Percentiles rank a stretch among this genome's conserved stretches.
Conservation (phyloP, 64 coral and sea anemone genomes). For the Pocillopora damicornis region DNA sequence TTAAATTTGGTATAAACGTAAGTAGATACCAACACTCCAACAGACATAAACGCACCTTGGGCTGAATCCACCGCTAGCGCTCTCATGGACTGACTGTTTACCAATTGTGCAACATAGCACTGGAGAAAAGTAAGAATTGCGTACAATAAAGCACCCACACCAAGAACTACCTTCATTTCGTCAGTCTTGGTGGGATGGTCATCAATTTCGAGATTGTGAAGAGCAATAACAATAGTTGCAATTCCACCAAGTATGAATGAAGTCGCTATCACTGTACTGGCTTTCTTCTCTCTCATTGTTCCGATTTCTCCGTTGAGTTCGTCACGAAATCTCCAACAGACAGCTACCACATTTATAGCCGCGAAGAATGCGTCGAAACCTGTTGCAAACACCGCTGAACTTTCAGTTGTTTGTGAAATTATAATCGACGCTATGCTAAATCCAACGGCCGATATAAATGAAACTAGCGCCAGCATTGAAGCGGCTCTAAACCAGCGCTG, state of each 20-base stretch:
- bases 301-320: slow-evolving; percentile 24
- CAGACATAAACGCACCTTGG: slow-evolving; percentile 4
- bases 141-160: background rate
- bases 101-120: background rate
- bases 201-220: slow-evolving; percentile 14
- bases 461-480: background rate
- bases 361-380: slow-evolving; percentile 35
- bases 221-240: slow-evolving; percentile 2
- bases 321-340: slow-evolving; percentile 41
- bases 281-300: slow-evolving; percentile 6
- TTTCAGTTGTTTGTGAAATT: slow-evolving; percentile 24
- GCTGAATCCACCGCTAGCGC: slow-evolving; percentile 18
- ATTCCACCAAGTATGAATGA: slow-evolving; percentile 5
- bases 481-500: slow-evolving; percentile 28
- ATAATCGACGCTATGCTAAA: slow-evolving; percentile 27
- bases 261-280: background rate
- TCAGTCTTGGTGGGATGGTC: slow-evolving; percentile 18
- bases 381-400: slow-evolving; percentile 17
- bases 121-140: background rate
- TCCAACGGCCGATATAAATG: slow-evolving; percentile 11
- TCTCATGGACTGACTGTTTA: slow-evolving; percentile 11
- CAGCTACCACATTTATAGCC: slow-evolving; percentile 19
- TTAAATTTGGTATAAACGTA: background rate
- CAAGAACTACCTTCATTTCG: slow-evolving; percentile 1
- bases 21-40: background rate